Evolutionary conservation across 1,140 invertebrate species (phyloP), one percentile per base, ranked within the genome.

Genomic region (Harpegnathos saltator): DNA sequence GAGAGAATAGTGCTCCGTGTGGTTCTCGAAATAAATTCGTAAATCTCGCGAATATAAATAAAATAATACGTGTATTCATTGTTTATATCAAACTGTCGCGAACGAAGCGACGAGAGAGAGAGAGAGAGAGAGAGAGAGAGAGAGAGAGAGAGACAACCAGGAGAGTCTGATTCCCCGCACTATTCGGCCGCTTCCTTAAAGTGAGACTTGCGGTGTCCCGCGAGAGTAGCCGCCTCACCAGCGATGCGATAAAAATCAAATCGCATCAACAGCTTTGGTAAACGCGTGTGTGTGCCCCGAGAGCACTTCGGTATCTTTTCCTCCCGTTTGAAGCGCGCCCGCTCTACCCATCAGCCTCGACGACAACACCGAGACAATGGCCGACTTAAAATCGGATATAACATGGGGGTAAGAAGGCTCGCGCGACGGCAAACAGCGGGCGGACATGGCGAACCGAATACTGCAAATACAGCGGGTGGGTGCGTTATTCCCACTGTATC

Each of bases 401-500:
- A 85, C 44, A 72, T 66, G 77, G 65, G 86, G 87, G 78, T 89
- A 89, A 89, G 87, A 89, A 84, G 86, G 68, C 85, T 33, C 75
- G 75, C 75, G 75, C 87, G 87, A 88, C 87, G 86, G 86, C 86
- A 89, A 89, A 89, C 86, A 89, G 85, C 83, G 72, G 66, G 77
- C 86, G 86, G 86, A 89, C 87, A 89, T 80, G 74, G 74, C 87
- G 84, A 75, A 74, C 87, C 87, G 87, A 89, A 89, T 89, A 89
- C 86, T 89, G 80, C 87, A 89, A 88, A 89, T 89, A 89, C 87
- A 88, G 86, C 83, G 86, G 75, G 75, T 80, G 91, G 91, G 91
- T 90, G 86, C 89, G 91, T 92, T 92, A 92, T 92, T 92, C 86
- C 89, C 88, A 88, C 69, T 91, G 91, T 93, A 93, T 92, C 92